phyloP scores from a whole-genome alignment of 1,140 invertebrate genomes.

The Brachionus plicatilis region DNA sequence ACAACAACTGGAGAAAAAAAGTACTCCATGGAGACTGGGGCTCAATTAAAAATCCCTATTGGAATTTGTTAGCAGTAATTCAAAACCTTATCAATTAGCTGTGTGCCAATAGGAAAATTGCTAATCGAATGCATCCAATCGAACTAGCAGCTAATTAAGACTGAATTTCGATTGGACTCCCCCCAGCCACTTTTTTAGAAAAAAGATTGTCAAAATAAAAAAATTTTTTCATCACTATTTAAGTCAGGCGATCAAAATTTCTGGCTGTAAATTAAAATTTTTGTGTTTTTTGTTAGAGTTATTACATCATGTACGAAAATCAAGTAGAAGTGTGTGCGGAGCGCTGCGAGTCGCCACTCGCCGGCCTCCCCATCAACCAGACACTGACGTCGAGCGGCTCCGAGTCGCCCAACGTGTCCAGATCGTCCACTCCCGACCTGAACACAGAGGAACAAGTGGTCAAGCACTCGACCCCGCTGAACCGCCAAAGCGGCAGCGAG shows the following conservation, averaged over 20 bases:
- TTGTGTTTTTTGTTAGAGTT: neutral
- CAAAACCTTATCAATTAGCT: neutral
- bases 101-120: neutral
- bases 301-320: neutral
- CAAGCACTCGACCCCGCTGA: constrained; percentile 13
- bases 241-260: constrained; percentile 11
- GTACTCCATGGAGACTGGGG: neutral
- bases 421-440: neutral
- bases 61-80: neutral
- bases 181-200: too few relatives aligned
- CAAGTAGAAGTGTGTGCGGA: neutral
- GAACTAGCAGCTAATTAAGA: neutral
- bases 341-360: neutral
- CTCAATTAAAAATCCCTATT: constrained; percentile 5
- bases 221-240: neutral
- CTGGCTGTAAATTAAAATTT: neutral
- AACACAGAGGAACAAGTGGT: neutral
- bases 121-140: neutral
- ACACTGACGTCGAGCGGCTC: neutral
- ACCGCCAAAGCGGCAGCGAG: neutral
- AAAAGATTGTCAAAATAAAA: too few relatives aligned
- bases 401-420: neutral
- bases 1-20: neutral
- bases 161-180: neutral
- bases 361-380: neutral